Percentiles rank a stretch among this genome's conserved stretches.
Evolutionary conservation across 1,140 invertebrate species (phyloP).

Genomic region (Phenacoccus solenopsis): DNA sequence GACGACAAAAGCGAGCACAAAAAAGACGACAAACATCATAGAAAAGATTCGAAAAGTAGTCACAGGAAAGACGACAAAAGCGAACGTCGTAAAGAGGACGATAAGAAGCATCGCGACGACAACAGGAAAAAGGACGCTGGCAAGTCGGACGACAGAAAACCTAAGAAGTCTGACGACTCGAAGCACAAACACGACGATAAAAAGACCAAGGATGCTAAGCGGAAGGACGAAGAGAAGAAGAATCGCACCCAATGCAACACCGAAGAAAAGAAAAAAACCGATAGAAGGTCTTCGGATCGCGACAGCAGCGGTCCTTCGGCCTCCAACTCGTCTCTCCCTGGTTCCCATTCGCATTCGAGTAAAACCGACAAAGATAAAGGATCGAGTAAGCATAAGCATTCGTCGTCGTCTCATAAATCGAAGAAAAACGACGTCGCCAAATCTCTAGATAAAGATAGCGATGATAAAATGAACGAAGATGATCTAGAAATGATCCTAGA

Average conservation of each 20-base stretch:
- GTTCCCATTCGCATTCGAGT: neutral
- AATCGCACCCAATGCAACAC: neutral
- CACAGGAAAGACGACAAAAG: neutral
- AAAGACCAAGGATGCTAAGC: constrained; percentile 14
- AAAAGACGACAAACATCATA: neutral
- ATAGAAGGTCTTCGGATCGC: constrained; percentile 24
- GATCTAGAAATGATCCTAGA: neutral
- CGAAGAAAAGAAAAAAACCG: constrained; percentile 7
- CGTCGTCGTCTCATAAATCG: neutral
- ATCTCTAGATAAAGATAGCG: neutral
- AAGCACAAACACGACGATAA: constrained; percentile 20
- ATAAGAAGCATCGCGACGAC: neutral
- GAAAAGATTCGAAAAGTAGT: no score
- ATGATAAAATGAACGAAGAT: neutral
- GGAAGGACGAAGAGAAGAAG: neutral
- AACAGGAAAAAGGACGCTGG: neutral
- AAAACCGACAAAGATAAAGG: neutral
- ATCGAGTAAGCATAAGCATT: neutral
- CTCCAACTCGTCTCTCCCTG: neutral
- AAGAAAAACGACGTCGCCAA: neutral
- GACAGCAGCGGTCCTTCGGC: constrained; percentile 22
- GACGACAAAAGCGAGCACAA: neutral
- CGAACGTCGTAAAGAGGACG: neutral
- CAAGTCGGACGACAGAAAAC: neutral
- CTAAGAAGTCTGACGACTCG: constrained; percentile 14